Base-by-base conservation (phyloP, 2,113 vertebrate species). In the Potamarius usumacintae region DNA sequence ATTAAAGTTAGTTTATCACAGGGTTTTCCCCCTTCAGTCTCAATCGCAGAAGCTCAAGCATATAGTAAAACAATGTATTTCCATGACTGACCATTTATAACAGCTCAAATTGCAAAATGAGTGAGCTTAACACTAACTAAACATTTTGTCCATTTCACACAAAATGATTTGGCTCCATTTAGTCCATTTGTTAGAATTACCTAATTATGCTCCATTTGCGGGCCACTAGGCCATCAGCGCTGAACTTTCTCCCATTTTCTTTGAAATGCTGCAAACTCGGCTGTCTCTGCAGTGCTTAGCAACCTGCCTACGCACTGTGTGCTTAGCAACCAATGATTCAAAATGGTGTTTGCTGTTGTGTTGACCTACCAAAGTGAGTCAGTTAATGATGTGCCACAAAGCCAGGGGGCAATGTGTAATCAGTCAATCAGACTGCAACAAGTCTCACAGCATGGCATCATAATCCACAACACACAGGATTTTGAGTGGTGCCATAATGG, bases 311-410 rank as follows among this genome's bases (percentile, higher is more conserved):
- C 85, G 78, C 60, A 57, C 2, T 34, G 53, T 20, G 55, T 14
- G 85, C 82, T 88, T 76, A 79, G 87, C 89, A 90, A 88, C 85
- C 58, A n/a, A 9, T 85, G 87, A 85, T 71, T 86, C 89, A 69
- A 79, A 86, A 84, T 81, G 50, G 83, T 86, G 86, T 86, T 88
- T 85, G 82, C 77, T 30, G 82, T 86, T 82, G 89, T 85, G 48
- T 86, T 77, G 82, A 86, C 85, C 85, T 17, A 2, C 53, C 27
- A 0, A 62, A 52, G 50, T 52, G 34, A 88, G 67, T 48, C 58
- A 34, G 27, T 85, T 60, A 84, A 90, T 88, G 81, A 86, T 71
- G 67, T 71, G 10, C 81, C 48, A 22, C 77, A 34, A 72, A 76
- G 55, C 87, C 85, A 25, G 65, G 48, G 65, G 55, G 76, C 63